These are phyloP conservation scores for Odocoileus virginianus DNA, from an alignment of 2,113 vertebrate species.

Conservation along the genomic window DNA sequence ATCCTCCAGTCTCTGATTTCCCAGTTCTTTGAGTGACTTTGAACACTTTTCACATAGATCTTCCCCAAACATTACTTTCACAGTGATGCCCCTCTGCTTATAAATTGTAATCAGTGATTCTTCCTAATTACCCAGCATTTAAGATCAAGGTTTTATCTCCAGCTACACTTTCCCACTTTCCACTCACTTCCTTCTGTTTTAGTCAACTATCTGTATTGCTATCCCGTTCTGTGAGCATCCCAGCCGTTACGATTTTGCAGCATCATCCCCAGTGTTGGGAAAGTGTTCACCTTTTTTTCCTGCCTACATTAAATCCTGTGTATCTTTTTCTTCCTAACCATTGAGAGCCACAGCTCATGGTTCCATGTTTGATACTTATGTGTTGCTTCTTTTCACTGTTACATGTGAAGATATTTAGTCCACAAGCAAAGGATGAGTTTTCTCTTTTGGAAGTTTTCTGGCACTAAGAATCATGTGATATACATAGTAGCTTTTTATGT, in stretches of 20 bases:
- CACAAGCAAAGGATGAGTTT: background rate
- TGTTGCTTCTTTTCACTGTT: background rate
- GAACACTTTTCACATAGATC: background rate
- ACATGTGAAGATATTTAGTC: background rate
- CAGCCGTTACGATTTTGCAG: background rate
- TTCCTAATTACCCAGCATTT: background rate
- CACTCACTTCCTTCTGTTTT: background rate
- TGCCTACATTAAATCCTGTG: background rate
- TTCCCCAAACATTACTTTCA: background rate
- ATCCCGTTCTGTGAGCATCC: background rate
- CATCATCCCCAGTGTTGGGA: background rate
- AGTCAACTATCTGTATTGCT: background rate
- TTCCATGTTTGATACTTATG: background rate
- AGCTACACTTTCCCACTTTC: background rate
- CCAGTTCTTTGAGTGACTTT: background rate
- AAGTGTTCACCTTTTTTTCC: background rate
- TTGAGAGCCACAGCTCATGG: background rate
- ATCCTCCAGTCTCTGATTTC: background rate
- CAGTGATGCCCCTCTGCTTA: background rate
- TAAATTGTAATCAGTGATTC: background rate
- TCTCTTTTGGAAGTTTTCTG: background rate
- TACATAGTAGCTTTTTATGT: background rate
- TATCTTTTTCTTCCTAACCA: background rate
- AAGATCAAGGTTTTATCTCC: background rate
- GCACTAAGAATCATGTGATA: background rate